Conservation (phyloP, 2,888 invertebrate species). For the Cheilosia variabilis region DNA sequence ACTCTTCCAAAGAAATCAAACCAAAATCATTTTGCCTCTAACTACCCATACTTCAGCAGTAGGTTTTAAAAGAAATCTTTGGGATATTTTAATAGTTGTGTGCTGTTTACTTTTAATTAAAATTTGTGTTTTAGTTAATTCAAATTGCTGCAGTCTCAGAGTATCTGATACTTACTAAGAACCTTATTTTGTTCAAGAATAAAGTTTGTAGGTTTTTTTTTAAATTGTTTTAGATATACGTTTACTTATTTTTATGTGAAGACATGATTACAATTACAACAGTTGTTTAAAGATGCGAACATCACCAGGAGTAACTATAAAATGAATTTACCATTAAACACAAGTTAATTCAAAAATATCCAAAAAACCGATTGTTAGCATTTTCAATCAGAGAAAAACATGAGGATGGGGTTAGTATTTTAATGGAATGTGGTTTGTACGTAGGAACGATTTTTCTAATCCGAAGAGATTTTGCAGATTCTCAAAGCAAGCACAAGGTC, state of each 20-base stretch:
- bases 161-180: slow-evolving; percentile 71
- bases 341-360: slow-evolving; percentile 35
- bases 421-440: background rate
- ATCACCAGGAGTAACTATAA: slow-evolving; percentile 74
- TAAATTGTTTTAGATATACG: background rate
- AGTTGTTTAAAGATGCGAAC: slow-evolving; percentile 74
- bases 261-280: slow-evolving; percentile 36
- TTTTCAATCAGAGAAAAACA: slow-evolving; percentile 11
- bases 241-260: slow-evolving; percentile 25
- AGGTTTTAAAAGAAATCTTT: slow-evolving; percentile 39
- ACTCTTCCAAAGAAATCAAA: slow-evolving; percentile 32
- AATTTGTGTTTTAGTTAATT: slow-evolving; percentile 24
- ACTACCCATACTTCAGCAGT: slow-evolving; percentile 15
- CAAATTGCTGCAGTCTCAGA: slow-evolving; percentile 36
- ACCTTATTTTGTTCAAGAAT: slow-evolving; percentile 11
- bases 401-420: slow-evolving; percentile 16
- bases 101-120: slow-evolving; percentile 21
- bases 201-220: slow-evolving; percentile 20
- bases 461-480: background rate
- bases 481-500: no score
- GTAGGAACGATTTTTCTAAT: background rate
- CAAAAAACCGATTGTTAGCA: slow-evolving; percentile 38
- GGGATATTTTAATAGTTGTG: slow-evolving; percentile 10
- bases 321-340: slow-evolving; percentile 59
- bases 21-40: slow-evolving; percentile 13